Evolutionary conservation across 2,113 vertebrate genomes (phyloP).

Genomic region (Myrmecophaga tridactyla): DNA sequence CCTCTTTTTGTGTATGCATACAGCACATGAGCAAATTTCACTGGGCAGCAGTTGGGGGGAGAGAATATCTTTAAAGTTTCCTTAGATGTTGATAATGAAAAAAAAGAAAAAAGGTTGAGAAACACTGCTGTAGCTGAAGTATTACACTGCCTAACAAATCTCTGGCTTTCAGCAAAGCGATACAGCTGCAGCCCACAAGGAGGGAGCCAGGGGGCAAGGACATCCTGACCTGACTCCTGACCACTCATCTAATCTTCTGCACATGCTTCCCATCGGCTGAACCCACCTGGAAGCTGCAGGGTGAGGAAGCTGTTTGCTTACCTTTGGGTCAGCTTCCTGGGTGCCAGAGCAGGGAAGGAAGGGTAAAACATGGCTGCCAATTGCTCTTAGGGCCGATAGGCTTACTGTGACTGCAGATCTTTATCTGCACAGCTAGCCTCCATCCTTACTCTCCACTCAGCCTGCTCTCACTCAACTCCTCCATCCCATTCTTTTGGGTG

Average conservation of each 20-base stretch:
- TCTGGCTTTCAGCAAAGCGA: neutral
- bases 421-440: neutral
- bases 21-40: neutral
- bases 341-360: neutral
- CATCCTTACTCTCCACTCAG: neutral
- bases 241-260: neutral
- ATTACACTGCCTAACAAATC: neutral
- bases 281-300: neutral
- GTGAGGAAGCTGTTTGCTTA: neutral
- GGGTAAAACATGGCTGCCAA: neutral
- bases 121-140: neutral
- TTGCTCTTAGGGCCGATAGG: neutral
- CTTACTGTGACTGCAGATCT: neutral
- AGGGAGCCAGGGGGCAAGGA: neutral
- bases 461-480: neutral
- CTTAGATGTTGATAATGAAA: neutral
- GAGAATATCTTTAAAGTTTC: neutral
- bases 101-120: neutral
- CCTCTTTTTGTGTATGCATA: neutral
- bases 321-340: neutral
- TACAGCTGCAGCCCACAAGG: accelerated
- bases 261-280: accelerated
- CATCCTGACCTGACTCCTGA: neutral
- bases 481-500: neutral
- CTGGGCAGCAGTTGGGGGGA: neutral